Evolutionary conservation across 1,140 invertebrate genomes (phyloP), one percentile per base, ranked within the genome.

Genomic region (Amyelois transitella): DNA sequence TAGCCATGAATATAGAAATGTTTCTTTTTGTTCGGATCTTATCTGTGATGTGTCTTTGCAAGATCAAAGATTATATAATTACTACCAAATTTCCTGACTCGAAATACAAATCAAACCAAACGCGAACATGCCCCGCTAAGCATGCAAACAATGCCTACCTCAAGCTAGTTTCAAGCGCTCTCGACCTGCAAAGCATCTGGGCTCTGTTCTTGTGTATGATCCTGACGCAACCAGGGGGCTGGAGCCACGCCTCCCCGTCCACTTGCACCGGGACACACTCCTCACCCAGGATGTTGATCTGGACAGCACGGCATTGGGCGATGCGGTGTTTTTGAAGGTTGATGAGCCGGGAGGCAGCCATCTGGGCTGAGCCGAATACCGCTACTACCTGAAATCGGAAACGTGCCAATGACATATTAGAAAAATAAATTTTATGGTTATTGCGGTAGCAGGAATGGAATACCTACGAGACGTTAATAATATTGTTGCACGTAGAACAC

Each of bases 171-270:
- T 99, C 97, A 62, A 99, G 90, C 22, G 94, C 93, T 66, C 96
- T 90, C 79, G 98, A 98, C 47, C 97, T 89, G 67, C 95, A 97
- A 3, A 99, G 87, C 94, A 99, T 97, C 89, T 98, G 97, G 77
- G 98, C 97, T 58, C 97, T 91, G 88, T 99, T 99, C 88, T 99
- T 99, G 83, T 99, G 97, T 64, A 98, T 93, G 53, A 99, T 98
- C 43, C 96, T 92, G 66, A 99, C 97, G 69, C 97, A 96, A 21
- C 97, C 97, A 0, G 98, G 97, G 0, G 96, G 96, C 86, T 99
- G 97, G n/a, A 98, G 90, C 98, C 98, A 99, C 7, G 98, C 97
- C 89, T 99, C 98, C 0, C 98, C 97, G 85, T 99, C 97, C 17
- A 99, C 97, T 89, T 98, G 96, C 62, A 93, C 94, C 12, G 96